Evolutionary conservation across 2,113 vertebrate species (phyloP).

Genomic region (Hucho hucho): DNA sequence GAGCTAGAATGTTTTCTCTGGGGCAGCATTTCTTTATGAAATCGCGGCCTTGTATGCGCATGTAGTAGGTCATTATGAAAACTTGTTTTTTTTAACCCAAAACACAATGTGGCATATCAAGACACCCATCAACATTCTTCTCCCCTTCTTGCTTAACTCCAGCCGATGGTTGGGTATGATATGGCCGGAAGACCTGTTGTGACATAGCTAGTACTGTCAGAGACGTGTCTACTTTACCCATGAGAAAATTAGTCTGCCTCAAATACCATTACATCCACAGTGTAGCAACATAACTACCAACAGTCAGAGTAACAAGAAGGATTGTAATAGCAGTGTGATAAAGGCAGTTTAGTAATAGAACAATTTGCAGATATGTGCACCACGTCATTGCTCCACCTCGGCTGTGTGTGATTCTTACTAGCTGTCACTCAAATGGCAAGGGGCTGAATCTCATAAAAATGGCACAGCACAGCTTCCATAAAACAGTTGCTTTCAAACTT

Average conservation of each 20-base stretch:
- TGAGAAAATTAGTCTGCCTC: not conserved
- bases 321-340: not conserved
- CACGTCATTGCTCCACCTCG: too few relatives aligned
- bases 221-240: not conserved
- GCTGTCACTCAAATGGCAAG: too few relatives aligned
- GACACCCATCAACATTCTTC: conserved; percentile 15
- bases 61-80: not conserved
- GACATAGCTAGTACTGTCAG: conserved; percentile 19
- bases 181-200: conserved; percentile 39
- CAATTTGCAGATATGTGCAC: not conserved
- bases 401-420: too few relatives aligned
- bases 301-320: not conserved
- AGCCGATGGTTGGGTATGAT: conserved; percentile 15
- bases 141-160: conserved; percentile 34
- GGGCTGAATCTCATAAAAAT: too few relatives aligned
- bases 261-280: not conserved
- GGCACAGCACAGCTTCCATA: too few relatives aligned
- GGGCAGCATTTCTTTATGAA: not conserved
- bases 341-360: not conserved
- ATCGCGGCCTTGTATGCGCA: not conserved
- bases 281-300: not conserved
- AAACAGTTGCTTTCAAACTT: too few relatives aligned
- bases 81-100: not conserved
- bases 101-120: conserved; percentile 31
- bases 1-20: not conserved